Evolutionary conservation across 2,797 vertebrate species (phyloP).

Genomic region (Steatocranus sp.): DNA sequence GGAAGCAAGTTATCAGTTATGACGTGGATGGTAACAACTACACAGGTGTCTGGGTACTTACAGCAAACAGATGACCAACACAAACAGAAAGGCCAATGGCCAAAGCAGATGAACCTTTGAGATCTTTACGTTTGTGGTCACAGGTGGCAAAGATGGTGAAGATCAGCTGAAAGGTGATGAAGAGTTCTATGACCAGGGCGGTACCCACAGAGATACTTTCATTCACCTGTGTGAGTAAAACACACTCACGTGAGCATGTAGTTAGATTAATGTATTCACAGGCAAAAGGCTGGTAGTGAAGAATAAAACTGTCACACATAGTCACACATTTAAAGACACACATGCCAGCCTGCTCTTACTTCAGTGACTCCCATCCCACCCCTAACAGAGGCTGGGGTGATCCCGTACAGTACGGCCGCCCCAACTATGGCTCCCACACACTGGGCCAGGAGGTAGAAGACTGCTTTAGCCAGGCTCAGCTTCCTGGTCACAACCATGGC

Average conservation of each 20-base stretch:
- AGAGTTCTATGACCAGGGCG: conserved; percentile 87
- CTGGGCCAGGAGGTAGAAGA: conserved; percentile 90
- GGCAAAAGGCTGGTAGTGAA: accelerated
- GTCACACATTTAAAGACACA: not conserved
- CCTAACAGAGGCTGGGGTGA: conserved; percentile 81
- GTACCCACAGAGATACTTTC: conserved; percentile 81
- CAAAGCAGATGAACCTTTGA: conserved; percentile 85
- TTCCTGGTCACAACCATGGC: conserved; percentile 91
- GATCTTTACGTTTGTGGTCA: conserved; percentile 87
- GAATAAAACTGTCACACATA: not conserved
- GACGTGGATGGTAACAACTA: not conserved
- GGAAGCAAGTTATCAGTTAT: not conserved
- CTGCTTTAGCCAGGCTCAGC: conserved; percentile 88
- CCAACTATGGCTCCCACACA: conserved; percentile 88
- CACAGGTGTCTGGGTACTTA: conserved; percentile 72
- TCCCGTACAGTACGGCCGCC: conserved; percentile 77
- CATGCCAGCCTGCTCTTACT: conserved; percentile 65
- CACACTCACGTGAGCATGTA: not conserved
- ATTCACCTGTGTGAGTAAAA: conserved; percentile 75
- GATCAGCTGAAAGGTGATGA: conserved; percentile 94
- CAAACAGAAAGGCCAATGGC: conserved; percentile 90
- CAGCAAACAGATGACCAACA: conserved; percentile 93
- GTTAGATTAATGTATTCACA: not conserved
- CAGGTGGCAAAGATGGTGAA: conserved; percentile 96
- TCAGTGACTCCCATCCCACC: conserved; percentile 83